phyloP scores from a whole-genome alignment of 2,113 vertebrate species.

The Engraulis encrasicolus region DNA sequence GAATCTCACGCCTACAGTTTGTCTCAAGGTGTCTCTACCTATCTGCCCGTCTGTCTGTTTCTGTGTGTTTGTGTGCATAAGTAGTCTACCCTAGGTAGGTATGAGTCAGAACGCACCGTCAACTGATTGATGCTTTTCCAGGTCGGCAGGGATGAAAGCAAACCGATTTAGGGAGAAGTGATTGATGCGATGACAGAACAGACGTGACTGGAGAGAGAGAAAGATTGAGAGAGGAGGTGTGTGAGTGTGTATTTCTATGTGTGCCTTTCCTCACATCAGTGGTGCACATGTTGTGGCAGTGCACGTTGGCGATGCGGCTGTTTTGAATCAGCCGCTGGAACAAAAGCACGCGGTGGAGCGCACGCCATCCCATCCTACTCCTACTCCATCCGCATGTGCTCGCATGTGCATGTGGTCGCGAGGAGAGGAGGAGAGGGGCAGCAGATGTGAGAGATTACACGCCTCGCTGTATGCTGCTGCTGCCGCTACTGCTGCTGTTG shows the following conservation, averaged over 20 bases:
- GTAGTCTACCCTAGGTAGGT: neutral
- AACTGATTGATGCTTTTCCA: neutral
- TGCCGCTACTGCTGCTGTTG: neutral
- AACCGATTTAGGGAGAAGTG: neutral
- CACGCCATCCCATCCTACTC: neutral
- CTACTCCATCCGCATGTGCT: constrained; percentile 37
- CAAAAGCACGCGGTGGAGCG: constrained; percentile 57
- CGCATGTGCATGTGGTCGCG: constrained; percentile 42
- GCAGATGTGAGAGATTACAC: constrained; percentile 52
- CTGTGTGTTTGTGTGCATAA: neutral
- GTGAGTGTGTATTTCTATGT: too few species aligned
- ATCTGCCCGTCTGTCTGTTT: too few species aligned
- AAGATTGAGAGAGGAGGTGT: too few species aligned
- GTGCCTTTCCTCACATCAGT: constrained; percentile 26
- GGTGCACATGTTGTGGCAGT: constrained; percentile 55
- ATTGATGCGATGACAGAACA: neutral
- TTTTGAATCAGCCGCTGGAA: constrained; percentile 61
- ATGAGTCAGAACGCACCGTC: neutral
- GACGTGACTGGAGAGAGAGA: neutral
- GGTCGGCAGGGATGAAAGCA: neutral
- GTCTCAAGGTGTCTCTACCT: neutral
- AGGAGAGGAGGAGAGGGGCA: too few species aligned
- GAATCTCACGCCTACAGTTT: neutral
- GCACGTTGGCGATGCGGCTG: constrained; percentile 44
- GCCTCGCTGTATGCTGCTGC: neutral